Base-by-base conservation (phyloP, 1,140 invertebrate genomes). In the Cephus cinctus region DNA sequence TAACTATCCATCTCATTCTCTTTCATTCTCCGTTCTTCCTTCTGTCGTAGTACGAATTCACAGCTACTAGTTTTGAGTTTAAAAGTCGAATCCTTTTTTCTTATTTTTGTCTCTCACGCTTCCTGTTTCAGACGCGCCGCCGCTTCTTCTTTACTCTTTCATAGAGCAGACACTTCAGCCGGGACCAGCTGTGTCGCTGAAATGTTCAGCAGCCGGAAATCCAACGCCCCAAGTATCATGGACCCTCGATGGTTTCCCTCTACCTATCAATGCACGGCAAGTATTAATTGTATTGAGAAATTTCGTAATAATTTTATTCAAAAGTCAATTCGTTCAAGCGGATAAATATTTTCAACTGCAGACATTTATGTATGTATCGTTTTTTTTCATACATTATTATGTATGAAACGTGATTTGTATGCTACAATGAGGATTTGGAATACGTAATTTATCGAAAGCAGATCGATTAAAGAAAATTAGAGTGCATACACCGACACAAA, bases 191-290 rank as follows among this genome's bases (percentile, higher is more conserved):
- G 86, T 93, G 32, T 90, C 89, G 36, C 74, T 95, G 34, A 90
- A 91, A 71, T 95, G 92, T 69, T 88, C 85, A 22, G 90, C 90
- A 43, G 82, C 87, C 32, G 91, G 91, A 39, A 92, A 90, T 73
- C 91, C 89, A 14, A 92, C 91, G 35, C 90, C 91, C 5, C 82
- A 85, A 63, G 85, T 93, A 58, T 81, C 82, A 31, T 94, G 90
- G 90, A 81, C 82, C 27, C 77, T 92, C 51, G 90, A 93, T 70
- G 90, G 87, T 46, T 88, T 87, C 67, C 80, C 82, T 31, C 71
- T 93, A 45, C 85, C 86, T 50, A 82, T 81, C 59, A 86, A 86
- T 68, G 82, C 83, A 69, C 82, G 86, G 86, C 87, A 77, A 78
- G 76, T 72, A 53, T 43, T 61, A 41, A n/a, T 1, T 21, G 19